Percentiles rank a stretch among this genome's conserved stretches.
These are phyloP conservation scores for Amphipyra tragopoginis DNA, from an alignment of 2,888 invertebrate species.

Conservation along the genomic window DNA sequence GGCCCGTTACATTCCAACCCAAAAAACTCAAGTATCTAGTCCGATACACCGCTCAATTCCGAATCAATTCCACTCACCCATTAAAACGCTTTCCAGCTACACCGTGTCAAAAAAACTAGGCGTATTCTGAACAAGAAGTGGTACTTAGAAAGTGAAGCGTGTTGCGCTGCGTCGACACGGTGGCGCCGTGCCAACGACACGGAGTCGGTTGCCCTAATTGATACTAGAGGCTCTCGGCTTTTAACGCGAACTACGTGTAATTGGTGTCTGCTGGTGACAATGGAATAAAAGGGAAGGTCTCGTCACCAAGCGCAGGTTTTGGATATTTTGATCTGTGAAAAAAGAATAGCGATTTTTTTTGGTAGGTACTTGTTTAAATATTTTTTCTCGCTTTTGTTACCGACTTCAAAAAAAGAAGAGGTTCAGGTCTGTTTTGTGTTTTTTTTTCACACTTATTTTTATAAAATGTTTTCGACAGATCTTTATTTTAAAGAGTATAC, in stretches of 20 bases:
- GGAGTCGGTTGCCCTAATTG: slow-evolving; percentile 50
- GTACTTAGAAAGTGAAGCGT: slow-evolving; percentile 40
- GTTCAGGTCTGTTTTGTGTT: too few relatives aligned
- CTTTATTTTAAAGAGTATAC: too few relatives aligned
- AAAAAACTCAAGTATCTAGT: slow-evolving; percentile 15
- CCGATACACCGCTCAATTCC: slow-evolving; percentile 32
- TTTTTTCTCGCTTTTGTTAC: not conserved
- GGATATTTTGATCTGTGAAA: slow-evolving; percentile 13
- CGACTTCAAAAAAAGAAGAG: too few relatives aligned
- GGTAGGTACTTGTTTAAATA: not conserved
- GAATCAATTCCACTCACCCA: slow-evolving; percentile 29
- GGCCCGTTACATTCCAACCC: slow-evolving; percentile 8
- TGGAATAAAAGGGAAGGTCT: slow-evolving; percentile 35
- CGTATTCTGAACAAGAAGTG: slow-evolving; percentile 46
- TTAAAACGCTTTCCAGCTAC: slow-evolving; percentile 44
- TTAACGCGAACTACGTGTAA: slow-evolving; percentile 58
- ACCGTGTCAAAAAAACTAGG: slow-evolving; percentile 43
- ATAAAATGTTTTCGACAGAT: too few relatives aligned
- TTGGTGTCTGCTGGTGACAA: slow-evolving; percentile 55
- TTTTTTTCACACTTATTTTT: too few relatives aligned
- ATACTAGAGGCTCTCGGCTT: slow-evolving; percentile 51
- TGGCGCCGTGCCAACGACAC: slow-evolving; percentile 50
- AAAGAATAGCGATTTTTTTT: slow-evolving; percentile 13
- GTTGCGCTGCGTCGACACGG: slow-evolving; percentile 40
- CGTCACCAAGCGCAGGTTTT: slow-evolving; percentile 24